Conservation (phyloP, 2,888 invertebrate genomes). For the Sesia bembeciformis region DNA sequence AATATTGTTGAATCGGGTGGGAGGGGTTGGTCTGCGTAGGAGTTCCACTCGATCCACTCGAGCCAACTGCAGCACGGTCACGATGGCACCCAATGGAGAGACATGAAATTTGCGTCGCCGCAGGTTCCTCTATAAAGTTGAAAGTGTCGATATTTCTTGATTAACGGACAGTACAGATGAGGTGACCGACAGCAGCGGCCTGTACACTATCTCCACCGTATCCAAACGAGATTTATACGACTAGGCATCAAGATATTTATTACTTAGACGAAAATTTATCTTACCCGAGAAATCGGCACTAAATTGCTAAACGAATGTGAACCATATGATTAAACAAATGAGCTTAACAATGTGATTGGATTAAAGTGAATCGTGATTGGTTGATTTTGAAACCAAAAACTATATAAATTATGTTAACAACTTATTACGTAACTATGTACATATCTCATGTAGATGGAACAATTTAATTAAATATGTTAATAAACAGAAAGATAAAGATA, state of each 20-base stretch:
- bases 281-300: background rate
- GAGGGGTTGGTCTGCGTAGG: constrained; percentile 49
- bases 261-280: background rate
- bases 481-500: too few species aligned
- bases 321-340: constrained; percentile 34
- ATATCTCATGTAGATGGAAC: too few species aligned
- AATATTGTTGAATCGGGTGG: constrained; percentile 58
- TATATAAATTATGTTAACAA: too few species aligned
- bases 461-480: too few species aligned
- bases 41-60: constrained; percentile 70
- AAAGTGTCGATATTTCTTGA: constrained; percentile 64
- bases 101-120: constrained; percentile 61
- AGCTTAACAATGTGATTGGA: constrained; percentile 29
- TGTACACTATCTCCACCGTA: constrained; percentile 55
- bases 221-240: constrained; percentile 54
- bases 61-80: constrained; percentile 72
- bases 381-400: too few species aligned
- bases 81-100: constrained; percentile 63
- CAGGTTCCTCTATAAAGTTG: constrained; percentile 54
- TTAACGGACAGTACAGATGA: constrained; percentile 68
- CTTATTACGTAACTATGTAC: too few species aligned
- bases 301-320: constrained; percentile 6
- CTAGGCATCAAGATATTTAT: constrained; percentile 14
- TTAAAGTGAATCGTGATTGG: background rate
- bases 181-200: constrained; percentile 60